Conservation (phyloP, 64 coral and sea anemone species). For the Porites lutea region DNA sequence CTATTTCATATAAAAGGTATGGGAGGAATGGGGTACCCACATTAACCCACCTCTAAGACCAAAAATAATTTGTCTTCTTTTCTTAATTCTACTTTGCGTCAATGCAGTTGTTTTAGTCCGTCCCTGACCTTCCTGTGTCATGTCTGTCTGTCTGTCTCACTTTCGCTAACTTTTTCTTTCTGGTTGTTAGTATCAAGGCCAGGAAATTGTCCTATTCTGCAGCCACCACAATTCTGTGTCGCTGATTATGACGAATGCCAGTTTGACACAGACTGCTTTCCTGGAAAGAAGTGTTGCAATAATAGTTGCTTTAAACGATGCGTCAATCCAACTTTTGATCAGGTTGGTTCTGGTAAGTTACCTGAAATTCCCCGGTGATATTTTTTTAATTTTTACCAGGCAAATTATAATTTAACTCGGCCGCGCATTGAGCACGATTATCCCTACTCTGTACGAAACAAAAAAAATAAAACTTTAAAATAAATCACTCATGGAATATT, state of each 20-base stretch:
- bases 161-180: neutral
- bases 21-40: too few relatives aligned
- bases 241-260: constrained; percentile 47
- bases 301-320: constrained; percentile 66
- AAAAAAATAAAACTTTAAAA: too few relatives aligned
- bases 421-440: too few relatives aligned
- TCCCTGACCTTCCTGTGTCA: neutral
- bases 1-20: too few relatives aligned
- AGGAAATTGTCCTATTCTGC: constrained; percentile 45
- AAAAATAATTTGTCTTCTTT: neutral
- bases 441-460: too few relatives aligned
- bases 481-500: too few relatives aligned
- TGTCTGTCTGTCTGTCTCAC: neutral
- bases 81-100: neutral
- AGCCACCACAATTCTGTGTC: constrained; percentile 26
- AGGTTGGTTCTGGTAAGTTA: constrained; percentile 33
- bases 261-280: constrained; percentile 43
- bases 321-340: constrained; percentile 16
- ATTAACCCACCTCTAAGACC: too few relatives aligned
- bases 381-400: too few relatives aligned
- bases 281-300: constrained; percentile 63
- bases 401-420: too few relatives aligned
- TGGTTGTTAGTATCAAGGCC: neutral
- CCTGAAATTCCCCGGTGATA: neutral
- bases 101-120: neutral